Evolutionary conservation across 2,113 vertebrate species (phyloP), one percentile per base, ranked within the genome.

Genomic region (Edolisoma coerulescens): DNA sequence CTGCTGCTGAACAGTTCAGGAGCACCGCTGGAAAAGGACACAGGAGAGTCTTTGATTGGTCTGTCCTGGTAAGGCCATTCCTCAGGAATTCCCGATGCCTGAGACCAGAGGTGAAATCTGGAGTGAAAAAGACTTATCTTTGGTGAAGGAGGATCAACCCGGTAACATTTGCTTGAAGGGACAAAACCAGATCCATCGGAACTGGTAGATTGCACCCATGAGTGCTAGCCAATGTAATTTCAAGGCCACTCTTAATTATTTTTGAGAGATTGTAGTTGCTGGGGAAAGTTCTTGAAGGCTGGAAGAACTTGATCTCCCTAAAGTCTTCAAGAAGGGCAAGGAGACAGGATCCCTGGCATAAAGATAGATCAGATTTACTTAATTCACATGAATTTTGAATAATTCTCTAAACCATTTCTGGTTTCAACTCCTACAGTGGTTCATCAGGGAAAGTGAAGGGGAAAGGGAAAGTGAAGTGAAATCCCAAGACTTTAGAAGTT

Each of bases 21-120:
- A 3, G 0, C 1, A 8, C 19, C 3, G 1, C 12, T 65, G 9
- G 13, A 4, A 70, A 70, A 70, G 11, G 19, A 52, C 26, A 37
- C 5, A 33, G 22, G 27, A 23, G 1, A 61, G 9, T 28, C 20
- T 12, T 88, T 3, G 0, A 7, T 41, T 53, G 13, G 3, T 63
- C 17, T 57, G 15, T 42, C 4, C 12, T 41, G 10, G 4, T 50
- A 45, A 47, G 13, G 27, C 16, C 2, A 24, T 47, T 67, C 13
- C 13, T 76, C 42, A 67, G 47, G n/a, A 84, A 32, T 21, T 4
- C 11, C 30, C 4, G 4, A 6, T 16, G 6, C 5, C 52, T 47
- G 19, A 84, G n/a, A 52, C 1, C 23, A 39, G 15, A 42, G 11
- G 8, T 6, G 7, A 61, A 47, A 23, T 70, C 14, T 45, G 22